Evolutionary conservation across 2,113 vertebrate genomes (phyloP).

Genomic region (Hippocampus barbouri): DNA sequence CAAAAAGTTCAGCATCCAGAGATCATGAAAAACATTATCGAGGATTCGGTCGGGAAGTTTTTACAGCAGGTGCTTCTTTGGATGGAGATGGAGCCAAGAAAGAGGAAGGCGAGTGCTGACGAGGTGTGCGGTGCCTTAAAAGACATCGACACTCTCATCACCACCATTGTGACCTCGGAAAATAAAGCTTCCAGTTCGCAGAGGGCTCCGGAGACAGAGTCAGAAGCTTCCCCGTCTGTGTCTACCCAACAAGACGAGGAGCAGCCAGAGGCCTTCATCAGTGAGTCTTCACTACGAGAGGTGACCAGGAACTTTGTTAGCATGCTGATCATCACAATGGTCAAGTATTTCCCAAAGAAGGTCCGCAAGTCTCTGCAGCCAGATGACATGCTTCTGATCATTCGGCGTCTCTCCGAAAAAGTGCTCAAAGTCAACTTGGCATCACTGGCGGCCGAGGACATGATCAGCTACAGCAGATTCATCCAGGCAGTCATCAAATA

Average conservation of each 20-base stretch:
- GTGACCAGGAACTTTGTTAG: conserved; percentile 5
- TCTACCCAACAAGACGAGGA: not conserved
- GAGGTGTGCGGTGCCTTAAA: conserved; percentile 5
- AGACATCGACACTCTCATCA: conserved; percentile 1
- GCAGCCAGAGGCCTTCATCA: not conserved
- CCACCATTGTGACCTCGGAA: not conserved
- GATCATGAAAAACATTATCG: conserved; percentile 1
- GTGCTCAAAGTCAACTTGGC: conserved; percentile 4
- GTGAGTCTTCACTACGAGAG: not conserved
- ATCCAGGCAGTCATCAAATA: not conserved
- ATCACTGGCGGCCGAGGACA: not conserved
- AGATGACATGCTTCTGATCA: not conserved
- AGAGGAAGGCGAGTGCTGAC: not conserved
- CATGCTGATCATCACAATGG: conserved; percentile 1
- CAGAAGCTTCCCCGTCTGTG: not conserved
- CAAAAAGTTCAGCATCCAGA: not conserved
- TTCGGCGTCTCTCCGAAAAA: conserved; percentile 1
- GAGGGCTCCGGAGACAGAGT: not conserved
- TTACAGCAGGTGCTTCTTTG: conserved; percentile 6
- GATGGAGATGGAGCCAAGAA: conserved; percentile 7
- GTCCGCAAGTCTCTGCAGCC: not conserved
- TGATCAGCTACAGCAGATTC: conserved; percentile 1
- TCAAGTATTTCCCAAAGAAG: not conserved
- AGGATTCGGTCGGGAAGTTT: conserved; percentile 3
- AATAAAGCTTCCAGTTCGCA: not conserved